Percentiles rank a stretch among this genome's conserved stretches.
phyloP scores from a whole-genome alignment of 64 coral and sea anemone species.

The Astreopora myriophthalma region DNA sequence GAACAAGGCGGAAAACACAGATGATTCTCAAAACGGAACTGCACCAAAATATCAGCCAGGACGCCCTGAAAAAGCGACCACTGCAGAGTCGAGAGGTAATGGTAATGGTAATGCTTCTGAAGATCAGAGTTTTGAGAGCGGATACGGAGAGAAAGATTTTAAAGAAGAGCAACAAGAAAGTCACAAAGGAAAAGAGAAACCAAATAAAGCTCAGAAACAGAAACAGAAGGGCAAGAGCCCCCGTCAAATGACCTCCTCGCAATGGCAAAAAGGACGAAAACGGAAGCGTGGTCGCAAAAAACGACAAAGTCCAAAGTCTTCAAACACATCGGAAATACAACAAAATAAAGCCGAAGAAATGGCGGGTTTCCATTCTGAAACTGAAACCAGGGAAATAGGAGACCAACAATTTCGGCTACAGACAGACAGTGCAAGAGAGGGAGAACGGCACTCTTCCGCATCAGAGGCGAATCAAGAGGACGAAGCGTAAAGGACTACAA shows the following conservation, averaged over 20 bases:
- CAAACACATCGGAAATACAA: background rate
- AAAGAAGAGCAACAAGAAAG: background rate
- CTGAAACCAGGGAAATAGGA: background rate
- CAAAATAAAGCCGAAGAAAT: background rate
- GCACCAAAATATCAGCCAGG: background rate
- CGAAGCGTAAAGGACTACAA: too few relatives aligned
- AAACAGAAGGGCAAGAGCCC: background rate
- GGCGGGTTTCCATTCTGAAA: background rate
- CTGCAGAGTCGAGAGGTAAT: background rate
- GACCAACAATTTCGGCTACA: background rate
- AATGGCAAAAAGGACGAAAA: constrained; percentile 34
- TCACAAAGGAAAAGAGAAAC: background rate
- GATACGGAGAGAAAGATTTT: background rate
- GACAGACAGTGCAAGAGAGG: background rate
- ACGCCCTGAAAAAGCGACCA: too few relatives aligned
- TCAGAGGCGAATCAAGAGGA: background rate
- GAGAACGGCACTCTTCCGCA: background rate
- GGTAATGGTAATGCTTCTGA: background rate
- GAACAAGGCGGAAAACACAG: background rate
- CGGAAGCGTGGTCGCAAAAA: background rate
- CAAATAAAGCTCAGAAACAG: background rate
- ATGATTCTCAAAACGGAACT: background rate
- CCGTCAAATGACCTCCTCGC: constrained; percentile 1
- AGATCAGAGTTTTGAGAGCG: background rate
- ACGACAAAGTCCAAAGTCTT: background rate